phyloP scores from a whole-genome alignment of 2,113 vertebrate genomes.

The Orcinus orca region DNA sequence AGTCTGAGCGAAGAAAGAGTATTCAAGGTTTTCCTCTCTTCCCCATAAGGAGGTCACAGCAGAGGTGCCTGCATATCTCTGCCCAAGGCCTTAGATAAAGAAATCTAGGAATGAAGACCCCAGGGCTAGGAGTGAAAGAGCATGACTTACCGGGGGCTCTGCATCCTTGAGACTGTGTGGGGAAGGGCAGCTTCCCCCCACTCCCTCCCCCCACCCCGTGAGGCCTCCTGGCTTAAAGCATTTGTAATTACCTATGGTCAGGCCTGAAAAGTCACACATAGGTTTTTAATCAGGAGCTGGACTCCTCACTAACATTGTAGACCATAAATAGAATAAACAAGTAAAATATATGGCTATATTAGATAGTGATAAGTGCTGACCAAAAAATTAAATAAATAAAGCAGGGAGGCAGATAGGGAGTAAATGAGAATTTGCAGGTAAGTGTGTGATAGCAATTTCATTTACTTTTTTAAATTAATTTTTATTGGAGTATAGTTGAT shows the following conservation, averaged over 20 bases:
- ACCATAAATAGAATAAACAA: background rate
- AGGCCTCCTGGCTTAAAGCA: background rate
- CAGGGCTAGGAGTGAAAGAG: background rate
- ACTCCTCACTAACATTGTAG: background rate
- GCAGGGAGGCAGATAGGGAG: background rate
- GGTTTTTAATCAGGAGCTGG: background rate
- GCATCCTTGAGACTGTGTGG: background rate
- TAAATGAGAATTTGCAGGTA: background rate
- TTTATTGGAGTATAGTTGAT: background rate
- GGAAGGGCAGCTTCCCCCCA: background rate
- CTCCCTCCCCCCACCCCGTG: background rate
- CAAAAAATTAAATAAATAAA: background rate
- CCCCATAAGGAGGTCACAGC: background rate
- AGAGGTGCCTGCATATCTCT: background rate
- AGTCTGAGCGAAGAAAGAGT: background rate
- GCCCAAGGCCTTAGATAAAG: background rate
- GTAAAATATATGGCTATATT: background rate
- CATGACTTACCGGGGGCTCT: no score
- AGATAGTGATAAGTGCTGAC: background rate
- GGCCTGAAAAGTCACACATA: background rate
- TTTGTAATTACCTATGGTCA: background rate
- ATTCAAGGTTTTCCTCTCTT: background rate
- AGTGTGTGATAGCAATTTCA: background rate
- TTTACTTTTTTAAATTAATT: background rate
- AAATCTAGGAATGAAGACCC: background rate